Base-by-base conservation (phyloP, 2,888 invertebrate genomes). In the Hedychridium roseum region DNA sequence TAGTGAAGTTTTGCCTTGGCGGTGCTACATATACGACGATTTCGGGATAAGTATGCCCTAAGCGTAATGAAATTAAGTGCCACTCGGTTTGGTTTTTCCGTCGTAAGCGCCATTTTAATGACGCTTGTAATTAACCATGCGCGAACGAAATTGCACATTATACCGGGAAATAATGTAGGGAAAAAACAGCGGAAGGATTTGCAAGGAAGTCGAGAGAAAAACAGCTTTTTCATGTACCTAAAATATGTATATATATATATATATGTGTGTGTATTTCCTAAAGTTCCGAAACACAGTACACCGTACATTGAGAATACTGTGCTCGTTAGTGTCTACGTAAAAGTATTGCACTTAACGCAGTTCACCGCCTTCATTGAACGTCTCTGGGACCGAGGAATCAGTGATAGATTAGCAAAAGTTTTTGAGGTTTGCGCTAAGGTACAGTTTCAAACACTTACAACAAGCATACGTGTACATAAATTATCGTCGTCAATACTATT, bases 161-260 rank as follows among this genome's bases (percentile, higher is more conserved):
- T 14, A 23, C n/a, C n/a, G 17, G 21, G 42, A 38, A 42, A 44
- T 21, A 23, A 18, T 49, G 39, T 28, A 17, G 32, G 21, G 32
- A 36, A 20, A n/a, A 16, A 15, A 14, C 3, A 9, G 26, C 11
- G 11, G 28, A 9, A 9, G 6, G 35, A 23, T 14, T 7, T 14
- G 26, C 3, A 20, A 7, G 11, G 6, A 11, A 27, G 17, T 28
- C 14, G 28, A 12, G 2, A 17, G 14, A 26, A 21, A 31, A 20
- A 27, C 28, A 27, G 7, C n/a, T 9, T 20, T 35, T 23, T 45
- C 53, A 40, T 46, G 57, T 70, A 70, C 57, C 60, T 64, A 64
- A 70, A 70, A 68, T 66, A 68, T 55, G 57, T 60, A 53, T 20
- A 20, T 35, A 35, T 37, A 37, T 63, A 9, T 41, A 17, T 40